Evolutionary conservation across 2,113 vertebrate genomes (phyloP), one percentile per base, ranked within the genome.

Genomic region (Otis tarda): DNA sequence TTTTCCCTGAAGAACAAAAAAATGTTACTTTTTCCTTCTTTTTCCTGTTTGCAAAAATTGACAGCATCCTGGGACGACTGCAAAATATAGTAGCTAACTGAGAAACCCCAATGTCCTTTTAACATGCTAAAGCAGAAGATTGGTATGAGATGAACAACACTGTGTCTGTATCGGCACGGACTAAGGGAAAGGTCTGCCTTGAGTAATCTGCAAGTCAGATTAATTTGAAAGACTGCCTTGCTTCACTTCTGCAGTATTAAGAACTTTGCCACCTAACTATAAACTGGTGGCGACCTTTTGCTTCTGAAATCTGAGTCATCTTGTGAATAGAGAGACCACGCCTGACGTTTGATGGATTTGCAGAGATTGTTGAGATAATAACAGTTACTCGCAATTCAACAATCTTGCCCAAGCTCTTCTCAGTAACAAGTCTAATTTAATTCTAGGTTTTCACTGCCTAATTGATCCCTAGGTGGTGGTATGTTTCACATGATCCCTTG

Each of bases 381-480:
- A 53, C 55, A 91, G 67, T 37, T 89, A 28, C 70, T 95, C 86
- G 92, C 60, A 91, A 89, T 94, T 94, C 95, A 90, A 79, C 65
- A 69, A 37, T 94, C 87, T 95, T 87, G 86, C 33, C 75, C 88
- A 53, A 83, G 55, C 84, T 94, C 39, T 97, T 96, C 95, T 59
- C 68, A 93, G 93, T 65, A 89, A 49, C 67, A 81, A 96, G 90
- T 73, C 81, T 93, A 90, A 95, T 90, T 97, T 96, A 64, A 97
- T 94, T 97, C 87, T 83, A 30, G 90, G 56, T 92, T 97, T 97
- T 94, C 47, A 84, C 70, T 86, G 89, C 78, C 74, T 94, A 94
- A 97, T 92, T 93, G 92, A 96, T 97, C 80, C 89, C 90, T 94
- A 87, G 95, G 92, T 93, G 70, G 77, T 94, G 75, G 84, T 94